Evolutionary conservation across 2,888 invertebrate genomes (phyloP).

Genomic region (Hyalella azteca): DNA sequence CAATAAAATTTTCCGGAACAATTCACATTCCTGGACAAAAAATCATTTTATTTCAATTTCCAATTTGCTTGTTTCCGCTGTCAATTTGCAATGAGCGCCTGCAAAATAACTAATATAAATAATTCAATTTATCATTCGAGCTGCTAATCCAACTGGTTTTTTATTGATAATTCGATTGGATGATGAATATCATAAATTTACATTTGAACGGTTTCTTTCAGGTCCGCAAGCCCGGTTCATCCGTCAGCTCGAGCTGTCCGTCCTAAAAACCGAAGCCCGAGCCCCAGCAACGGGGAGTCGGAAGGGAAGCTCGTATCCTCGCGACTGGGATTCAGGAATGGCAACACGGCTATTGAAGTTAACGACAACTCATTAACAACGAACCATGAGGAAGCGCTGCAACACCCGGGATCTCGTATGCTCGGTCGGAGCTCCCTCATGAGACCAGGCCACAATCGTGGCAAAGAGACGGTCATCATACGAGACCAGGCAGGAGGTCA

Average conservation of each 20-base stretch:
- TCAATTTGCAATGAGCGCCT: no score
- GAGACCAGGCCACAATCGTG: not conserved
- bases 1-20: no score
- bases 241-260: constrained; percentile 5
- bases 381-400: not conserved
- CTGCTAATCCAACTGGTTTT: no score
- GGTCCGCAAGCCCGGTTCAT: not conserved
- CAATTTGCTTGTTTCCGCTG: no score
- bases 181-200: no score
- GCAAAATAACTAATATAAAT: no score
- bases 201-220: no score
- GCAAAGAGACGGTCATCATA: not conserved
- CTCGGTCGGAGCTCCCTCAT: not conserved
- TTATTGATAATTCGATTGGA: no score
- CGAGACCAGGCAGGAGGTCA: not conserved
- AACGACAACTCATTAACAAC: no score
- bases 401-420: not conserved
- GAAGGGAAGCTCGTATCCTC: not conserved
- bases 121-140: no score
- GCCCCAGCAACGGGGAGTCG: not conserved
- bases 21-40: no score
- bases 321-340: not conserved
- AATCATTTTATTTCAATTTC: no score
- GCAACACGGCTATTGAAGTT: not conserved
- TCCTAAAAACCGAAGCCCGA: not conserved